These are phyloP conservation scores for Cuculus canorus DNA, from an alignment of 2,797 vertebrate species.

Conservation along the genomic window DNA sequence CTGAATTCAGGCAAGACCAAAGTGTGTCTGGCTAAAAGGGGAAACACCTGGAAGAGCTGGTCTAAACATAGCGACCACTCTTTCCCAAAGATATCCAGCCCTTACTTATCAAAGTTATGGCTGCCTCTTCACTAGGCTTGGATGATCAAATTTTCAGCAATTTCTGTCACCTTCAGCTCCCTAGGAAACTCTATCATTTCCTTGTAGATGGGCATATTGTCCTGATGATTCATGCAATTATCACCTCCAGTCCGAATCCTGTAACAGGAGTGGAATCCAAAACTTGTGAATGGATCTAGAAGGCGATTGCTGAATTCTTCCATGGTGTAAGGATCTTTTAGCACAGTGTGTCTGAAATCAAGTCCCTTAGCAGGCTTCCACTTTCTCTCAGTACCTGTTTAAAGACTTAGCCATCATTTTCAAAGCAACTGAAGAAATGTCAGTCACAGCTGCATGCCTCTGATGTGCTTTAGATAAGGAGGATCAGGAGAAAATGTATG, in stretches of 20 bases:
- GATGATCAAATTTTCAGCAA: neutral
- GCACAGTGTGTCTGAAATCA: neutral
- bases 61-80: neutral
- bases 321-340: neutral
- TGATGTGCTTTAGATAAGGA: neutral
- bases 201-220: neutral
- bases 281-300: neutral
- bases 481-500: neutral
- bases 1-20: neutral
- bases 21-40: neutral
- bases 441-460: neutral
- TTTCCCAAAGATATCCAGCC: neutral
- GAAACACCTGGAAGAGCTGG: neutral
- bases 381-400: slow-evolving; percentile 3
- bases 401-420: neutral
- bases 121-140: neutral
- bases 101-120: neutral
- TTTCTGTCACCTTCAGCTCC: neutral
- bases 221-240: neutral
- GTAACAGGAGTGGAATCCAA: neutral
- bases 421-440: neutral
- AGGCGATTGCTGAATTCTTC: slow-evolving; percentile 7
- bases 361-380: neutral
- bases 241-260: neutral
- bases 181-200: neutral